These are phyloP conservation scores for Bubo blakistoni DNA, from an alignment of 2,113 vertebrate species.

Conservation along the genomic window DNA sequence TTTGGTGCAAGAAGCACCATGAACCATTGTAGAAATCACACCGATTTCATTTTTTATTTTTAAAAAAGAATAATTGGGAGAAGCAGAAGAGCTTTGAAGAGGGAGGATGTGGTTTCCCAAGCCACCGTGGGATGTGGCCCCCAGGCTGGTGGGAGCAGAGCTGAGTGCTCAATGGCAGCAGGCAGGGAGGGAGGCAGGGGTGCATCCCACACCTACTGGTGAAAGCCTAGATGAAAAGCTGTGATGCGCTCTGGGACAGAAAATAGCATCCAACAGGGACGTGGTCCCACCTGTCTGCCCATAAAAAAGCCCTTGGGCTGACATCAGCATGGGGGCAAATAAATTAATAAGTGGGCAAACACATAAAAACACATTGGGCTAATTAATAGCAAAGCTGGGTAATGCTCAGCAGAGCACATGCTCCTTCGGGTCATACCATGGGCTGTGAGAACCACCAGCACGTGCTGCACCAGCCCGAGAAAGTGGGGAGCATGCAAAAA, in stretches of 20 bases:
- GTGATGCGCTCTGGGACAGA: background rate
- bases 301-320: background rate
- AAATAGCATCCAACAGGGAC: background rate
- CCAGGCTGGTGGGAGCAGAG: background rate
- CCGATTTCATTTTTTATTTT: background rate
- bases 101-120: background rate
- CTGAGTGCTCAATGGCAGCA: background rate
- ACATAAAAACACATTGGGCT: background rate
- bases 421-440: background rate
- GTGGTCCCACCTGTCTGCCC: background rate
- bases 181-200: background rate
- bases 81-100: background rate
- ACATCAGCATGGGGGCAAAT: background rate
- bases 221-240: background rate
- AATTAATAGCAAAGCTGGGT: background rate
- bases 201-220: accelerated
- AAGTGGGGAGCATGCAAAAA: background rate
- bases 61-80: background rate
- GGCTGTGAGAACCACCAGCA: background rate
- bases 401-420: background rate
- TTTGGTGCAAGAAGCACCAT: background rate
- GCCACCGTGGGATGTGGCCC: accelerated
- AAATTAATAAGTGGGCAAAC: background rate
- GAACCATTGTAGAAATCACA: background rate
- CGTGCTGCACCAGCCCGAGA: background rate